Evolutionary conservation across 2,113 vertebrate species (phyloP), one percentile per base, ranked within the genome.

Genomic region (Pachycephala philippinensis): DNA sequence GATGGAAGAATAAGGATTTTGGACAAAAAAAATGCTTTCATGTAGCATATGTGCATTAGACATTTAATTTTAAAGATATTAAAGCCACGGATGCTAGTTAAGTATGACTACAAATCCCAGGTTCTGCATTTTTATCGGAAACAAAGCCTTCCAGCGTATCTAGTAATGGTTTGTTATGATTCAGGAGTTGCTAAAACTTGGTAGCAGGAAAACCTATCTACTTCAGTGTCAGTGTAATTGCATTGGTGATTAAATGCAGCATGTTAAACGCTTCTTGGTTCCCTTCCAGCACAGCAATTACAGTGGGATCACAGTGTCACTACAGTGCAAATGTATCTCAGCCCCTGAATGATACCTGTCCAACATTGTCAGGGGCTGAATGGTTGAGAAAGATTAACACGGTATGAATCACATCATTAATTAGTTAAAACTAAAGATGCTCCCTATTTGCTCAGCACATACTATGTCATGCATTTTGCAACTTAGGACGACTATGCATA

Each of bases 241-340:
- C 91, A 95, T 4, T 90, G 74, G 88, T 92, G 95, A 97, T 95
- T 96, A 98, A 97, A 93, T 33, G n/a, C 86, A 96, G 90, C 85
- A 93, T 30, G 75, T 89, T 95, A 96, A 97, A 97, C 9, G 61
- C 89, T 88, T 90, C 93, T 90, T 95, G 84, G 95, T 92, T 57
- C 39, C 88, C 90, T 97, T 97, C 93, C 97, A 96, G 79, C 49
- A 74, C 20, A 81, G 94, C 74, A 93, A 97, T 96, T 94, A 95
- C 68, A 97, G 68, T 27, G 69, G 88, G 85, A 92, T 77, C 30
- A 24, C 85, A 78, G 81, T 22, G 91, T 81, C 85, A 90, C 85
- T 76, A 61, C 37, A 84, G 60, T 33, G 92, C 76, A 93, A 89
- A 97, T n/a, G 33, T n/a, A 82, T 80, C 85, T 71, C 60, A 76